Evolutionary conservation across 2,113 vertebrate genomes (phyloP), one percentile per base, ranked within the genome.

Genomic region (Archilochus colubris): DNA sequence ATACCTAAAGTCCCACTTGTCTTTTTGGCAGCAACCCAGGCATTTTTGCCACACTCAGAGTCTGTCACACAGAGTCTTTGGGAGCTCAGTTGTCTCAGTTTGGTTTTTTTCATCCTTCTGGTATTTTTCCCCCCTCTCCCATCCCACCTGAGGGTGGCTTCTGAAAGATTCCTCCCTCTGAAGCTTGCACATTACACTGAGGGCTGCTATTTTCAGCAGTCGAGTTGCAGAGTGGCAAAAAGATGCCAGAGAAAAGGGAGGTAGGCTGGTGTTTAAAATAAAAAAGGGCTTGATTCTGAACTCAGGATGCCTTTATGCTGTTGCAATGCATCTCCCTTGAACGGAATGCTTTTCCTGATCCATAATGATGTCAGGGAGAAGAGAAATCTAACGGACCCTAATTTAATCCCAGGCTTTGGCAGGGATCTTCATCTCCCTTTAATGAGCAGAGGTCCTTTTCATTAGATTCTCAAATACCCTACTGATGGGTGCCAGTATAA

Each of bases 351-450:
- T 82, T 88, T 89, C 87, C 66, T 88, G 44, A 75, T 91, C 80
- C 61, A 15, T 69, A 86, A 40, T n/a, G 27, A 88, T 91, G 89
- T 94, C 79, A 90, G 68, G n/a, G 59, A 88, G 85, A 92, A 82
- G 59, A 91, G 79, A 95, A 96, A 83, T 31, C 7, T 1, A 80
- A 63, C 3, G 24, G 82, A 82, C 78, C 76, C 78, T 85, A 66
- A 93, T 89, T 93, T 94, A 91, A 95, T 95, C 82, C 61, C 19
- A 36, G 87, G 91, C 82, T 90, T 93, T 95, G 93, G 88, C 91
- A 95, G 80, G 76, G 68, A n/a, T n/a, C 27, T 83, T 88, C 75
- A 67, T 72, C 70, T 94, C 58, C 43, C 61, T 94, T 91, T 90
- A 91, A 94, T 75, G 89, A 95, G 92, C 8, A 5, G 75, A 91